Base-by-base conservation (phyloP, 2,797 vertebrate species). In the Ctenosaura bakeri region DNA sequence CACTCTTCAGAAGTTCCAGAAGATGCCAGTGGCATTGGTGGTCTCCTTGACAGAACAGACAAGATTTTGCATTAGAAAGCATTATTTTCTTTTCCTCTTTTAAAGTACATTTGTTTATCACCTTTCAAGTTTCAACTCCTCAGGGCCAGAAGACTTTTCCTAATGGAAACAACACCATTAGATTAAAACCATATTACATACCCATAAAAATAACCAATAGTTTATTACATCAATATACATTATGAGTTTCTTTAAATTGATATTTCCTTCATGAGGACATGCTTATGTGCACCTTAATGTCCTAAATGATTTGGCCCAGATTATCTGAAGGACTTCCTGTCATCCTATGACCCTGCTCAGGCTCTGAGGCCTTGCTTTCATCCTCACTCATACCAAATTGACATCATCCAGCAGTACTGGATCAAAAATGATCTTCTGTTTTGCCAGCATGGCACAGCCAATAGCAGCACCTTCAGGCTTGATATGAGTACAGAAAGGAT, bases 101-200 rank as follows among this genome's bases (percentile, higher is more conserved):
- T 88, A 82, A 92, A 94, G 35, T 71, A 22, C 0, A 29, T 66
- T 66, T 66, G 8, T 29, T 66, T 66, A 66, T 66, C 64, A 66
- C 64, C 29, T 66, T 2, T 66, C 64, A 66, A 29, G 1, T 66
- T 66, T 66, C 24, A 26, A 66, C 26, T 26, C 64, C 26, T 26
- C 24, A 29, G 9, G 64, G 9, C 64, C 64, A 66, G 24, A 26
- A 66, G 6, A 9, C 64, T 26, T 29, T 66, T 26, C 7, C 24
- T 66, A 66, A 22, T 9, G 42, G 35, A 38, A 77, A 42, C 74
- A 77, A 77, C 42, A 42, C 6, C 38, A 24, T 54, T 29, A 79
- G 77, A 79, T 79, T 26, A 79, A 79, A 79, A 52, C 9, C 24
- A 77, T 38, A 77, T 77, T 77, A 50, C 26, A 3, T 26, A 16